These are phyloP conservation scores for Rhagophthalmus giganteus DNA, from an alignment of 2,888 invertebrate species.

Conservation along the genomic window DNA sequence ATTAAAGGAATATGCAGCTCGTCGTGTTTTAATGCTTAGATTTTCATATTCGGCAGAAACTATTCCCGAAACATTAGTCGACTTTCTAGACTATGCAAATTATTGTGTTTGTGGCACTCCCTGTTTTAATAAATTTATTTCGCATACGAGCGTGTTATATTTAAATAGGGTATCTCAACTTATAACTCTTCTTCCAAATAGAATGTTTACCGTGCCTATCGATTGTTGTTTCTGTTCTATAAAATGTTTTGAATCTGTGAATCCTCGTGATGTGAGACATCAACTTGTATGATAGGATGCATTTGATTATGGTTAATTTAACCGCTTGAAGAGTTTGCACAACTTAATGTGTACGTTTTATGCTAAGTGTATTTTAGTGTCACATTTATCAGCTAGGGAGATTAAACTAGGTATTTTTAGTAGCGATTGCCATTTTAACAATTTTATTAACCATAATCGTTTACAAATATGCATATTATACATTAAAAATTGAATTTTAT, in stretches of 20 bases:
- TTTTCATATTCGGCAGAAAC: slow-evolving; percentile 60
- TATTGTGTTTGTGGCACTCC: slow-evolving; percentile 65
- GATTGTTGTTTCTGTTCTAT: slow-evolving; percentile 67
- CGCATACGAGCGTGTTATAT: slow-evolving; percentile 51
- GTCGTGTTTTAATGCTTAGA: slow-evolving; percentile 59
- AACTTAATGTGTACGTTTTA: too few species aligned
- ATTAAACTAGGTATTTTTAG: too few species aligned
- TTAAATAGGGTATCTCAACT: slow-evolving; percentile 54
- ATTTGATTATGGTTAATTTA: slow-evolving; percentile 55
- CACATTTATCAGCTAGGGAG: too few species aligned
- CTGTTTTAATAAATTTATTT: slow-evolving; percentile 47
- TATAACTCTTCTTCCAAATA: slow-evolving; percentile 52
- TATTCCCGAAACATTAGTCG: slow-evolving; percentile 63
- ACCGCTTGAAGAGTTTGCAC: too few species aligned
- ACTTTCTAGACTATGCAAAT: slow-evolving; percentile 63
- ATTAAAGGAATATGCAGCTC: slow-evolving; percentile 61
- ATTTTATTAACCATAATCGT: too few species aligned
- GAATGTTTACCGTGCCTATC: slow-evolving; percentile 55
- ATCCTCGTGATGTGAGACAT: slow-evolving; percentile 46
- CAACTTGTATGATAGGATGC: slow-evolving; percentile 57
- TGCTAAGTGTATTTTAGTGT: too few species aligned
- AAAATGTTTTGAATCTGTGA: slow-evolving; percentile 53
- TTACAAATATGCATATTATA: too few species aligned
- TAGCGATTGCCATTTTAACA: too few species aligned
- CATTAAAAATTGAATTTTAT: too few species aligned